Conservation (phyloP, 2,888 invertebrate genomes). For the Idaea aversata region DNA sequence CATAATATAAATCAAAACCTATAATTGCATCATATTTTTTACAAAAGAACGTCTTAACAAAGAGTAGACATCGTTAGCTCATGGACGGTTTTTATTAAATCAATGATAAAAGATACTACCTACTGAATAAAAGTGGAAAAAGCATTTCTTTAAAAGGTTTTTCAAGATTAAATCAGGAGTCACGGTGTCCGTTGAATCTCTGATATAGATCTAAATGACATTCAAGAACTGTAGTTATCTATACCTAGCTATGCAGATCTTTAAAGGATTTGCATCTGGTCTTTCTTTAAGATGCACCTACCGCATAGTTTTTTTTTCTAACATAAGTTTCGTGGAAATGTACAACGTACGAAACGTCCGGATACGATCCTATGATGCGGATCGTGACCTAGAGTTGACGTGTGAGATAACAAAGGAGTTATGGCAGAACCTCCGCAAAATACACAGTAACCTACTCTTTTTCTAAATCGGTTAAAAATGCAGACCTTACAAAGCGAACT, state of each 20-base stretch:
- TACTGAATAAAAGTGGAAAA: background rate
- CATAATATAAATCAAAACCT: background rate
- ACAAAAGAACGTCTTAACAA: background rate
- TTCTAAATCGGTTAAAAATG: no score
- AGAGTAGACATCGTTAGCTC: background rate
- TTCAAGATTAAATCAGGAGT: background rate
- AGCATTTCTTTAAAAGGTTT: background rate
- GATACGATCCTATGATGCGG: no score
- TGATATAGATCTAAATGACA: background rate
- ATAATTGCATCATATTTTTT: background rate
- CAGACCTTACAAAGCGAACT: no score
- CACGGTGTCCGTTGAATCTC: background rate
- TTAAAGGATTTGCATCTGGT: slow-evolving; percentile 3
- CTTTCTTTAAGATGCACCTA: slow-evolving; percentile 3
- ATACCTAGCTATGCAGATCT: slow-evolving; percentile 14
- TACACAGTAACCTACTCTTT: no score
- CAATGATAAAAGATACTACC: background rate
- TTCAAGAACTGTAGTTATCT: slow-evolving; percentile 12
- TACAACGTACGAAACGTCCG: no score
- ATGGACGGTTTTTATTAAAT: background rate
- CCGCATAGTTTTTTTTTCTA: slow-evolving; percentile 19
- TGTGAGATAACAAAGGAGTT: no score
- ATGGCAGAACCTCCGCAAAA: no score
- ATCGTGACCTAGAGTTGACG: no score
- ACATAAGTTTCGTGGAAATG: background rate